Evolutionary conservation across 2,797 vertebrate species (phyloP), one percentile per base, ranked within the genome.

Genomic region (Chelon labrosus): DNA sequence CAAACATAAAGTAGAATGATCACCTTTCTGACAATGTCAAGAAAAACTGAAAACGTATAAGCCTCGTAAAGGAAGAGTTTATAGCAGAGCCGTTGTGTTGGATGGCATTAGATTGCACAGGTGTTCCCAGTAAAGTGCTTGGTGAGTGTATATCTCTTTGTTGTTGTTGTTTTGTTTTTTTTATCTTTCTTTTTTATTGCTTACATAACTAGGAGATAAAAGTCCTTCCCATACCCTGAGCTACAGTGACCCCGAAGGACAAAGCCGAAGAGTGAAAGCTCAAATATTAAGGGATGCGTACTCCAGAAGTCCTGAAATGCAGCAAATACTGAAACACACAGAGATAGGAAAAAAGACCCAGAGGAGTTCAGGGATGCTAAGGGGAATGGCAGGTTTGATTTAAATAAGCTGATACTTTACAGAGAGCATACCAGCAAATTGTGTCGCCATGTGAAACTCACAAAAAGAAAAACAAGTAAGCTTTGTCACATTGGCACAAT

Each of bases 191-290:
- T 50, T 25, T 51, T 53, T 57, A 27, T 39, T 55, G 41, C 35
- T 74, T 27, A 50, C 64, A 63, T 44, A 63, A 76, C 17, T 44
- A 19, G 19, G 51, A 68, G 0, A 76, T 72, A 71, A 52, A 55
- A 65, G 20, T 5, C 10, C 16, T 57, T 50, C 17, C 31, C 27
- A 13, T 42, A 42, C 11, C 39, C 22, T 19, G 35, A 22, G 25
- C 55, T 37, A 58, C 47, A 58, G 16, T 10, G 25, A 31, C 9
- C 63, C 52, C 12, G 7, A 46, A 68, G 35, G 64, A 61, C 62
- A 56, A 71, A 61, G 58, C 50, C 47, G 7, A 14, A 27, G 19
- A 63, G 39, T 63, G 31, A 71, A 66, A 66, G 42, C 55, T 72
- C 53, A 46, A 61, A 49, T 50, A 71, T 59, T 17, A 51, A 66